Evolutionary conservation across 2,888 invertebrate species (phyloP).

Genomic region (Orthonychiurus folsomi): DNA sequence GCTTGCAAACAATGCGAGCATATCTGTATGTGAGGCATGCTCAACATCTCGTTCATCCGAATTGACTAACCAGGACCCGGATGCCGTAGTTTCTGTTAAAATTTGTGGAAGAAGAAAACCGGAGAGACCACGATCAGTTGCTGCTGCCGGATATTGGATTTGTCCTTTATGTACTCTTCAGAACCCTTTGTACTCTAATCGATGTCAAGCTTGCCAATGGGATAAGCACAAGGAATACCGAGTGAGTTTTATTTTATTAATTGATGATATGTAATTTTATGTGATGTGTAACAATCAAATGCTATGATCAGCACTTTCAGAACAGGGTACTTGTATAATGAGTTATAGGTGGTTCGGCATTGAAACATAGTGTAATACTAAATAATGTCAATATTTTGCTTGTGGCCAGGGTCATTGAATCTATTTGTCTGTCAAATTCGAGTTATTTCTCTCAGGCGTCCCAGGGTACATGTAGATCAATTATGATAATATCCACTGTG

Average conservation of each 20-base stretch:
- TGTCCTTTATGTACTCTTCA: constrained; percentile 39
- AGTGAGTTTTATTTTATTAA: constrained; percentile 19
- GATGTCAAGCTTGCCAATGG: constrained; percentile 39
- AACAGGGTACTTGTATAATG: no score
- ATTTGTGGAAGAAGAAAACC: neutral
- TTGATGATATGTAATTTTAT: neutral
- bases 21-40: constrained; percentile 73
- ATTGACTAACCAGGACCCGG: neutral
- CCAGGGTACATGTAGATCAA: no score
- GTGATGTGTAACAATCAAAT: no score
- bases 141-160: constrained; percentile 36
- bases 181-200: constrained; percentile 34
- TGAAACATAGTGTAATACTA: no score
- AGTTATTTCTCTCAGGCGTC: no score
- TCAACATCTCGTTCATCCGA: constrained; percentile 64
- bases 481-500: no score
- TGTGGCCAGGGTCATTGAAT: no score
- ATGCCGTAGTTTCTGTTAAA: constrained; percentile 18
- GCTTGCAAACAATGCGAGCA: constrained; percentile 62
- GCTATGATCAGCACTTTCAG: no score
- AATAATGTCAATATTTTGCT: no score
- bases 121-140: constrained; percentile 28
- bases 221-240: constrained; percentile 36
- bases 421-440: no score
- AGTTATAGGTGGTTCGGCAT: no score